These are phyloP conservation scores for Conchocele bisecta DNA, from an alignment of 2,888 invertebrate species.

Conservation along the genomic window DNA sequence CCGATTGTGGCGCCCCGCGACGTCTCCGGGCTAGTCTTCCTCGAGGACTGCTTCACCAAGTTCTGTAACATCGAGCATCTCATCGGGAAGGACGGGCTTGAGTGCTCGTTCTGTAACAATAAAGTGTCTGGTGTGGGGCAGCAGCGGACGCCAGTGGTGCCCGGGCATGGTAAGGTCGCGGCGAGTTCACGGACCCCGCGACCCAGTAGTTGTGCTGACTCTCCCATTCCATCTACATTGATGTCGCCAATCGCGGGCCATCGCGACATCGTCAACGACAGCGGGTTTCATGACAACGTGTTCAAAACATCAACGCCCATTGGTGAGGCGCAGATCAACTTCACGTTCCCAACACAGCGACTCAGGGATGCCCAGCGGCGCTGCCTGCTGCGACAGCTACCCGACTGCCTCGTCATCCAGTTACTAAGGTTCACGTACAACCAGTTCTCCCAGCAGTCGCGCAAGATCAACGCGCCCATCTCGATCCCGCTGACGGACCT, in stretches of 20 bases:
- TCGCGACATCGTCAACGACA: constrained; percentile 68
- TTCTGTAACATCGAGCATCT: constrained; percentile 79
- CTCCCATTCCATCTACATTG: constrained; percentile 54
- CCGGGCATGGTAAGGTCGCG: background rate
- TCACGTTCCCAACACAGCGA: constrained; percentile 27
- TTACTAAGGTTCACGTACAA: constrained; percentile 77
- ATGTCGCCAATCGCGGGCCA: constrained; percentile 73
- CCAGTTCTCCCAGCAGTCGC: constrained; percentile 61
- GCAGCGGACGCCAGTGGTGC: background rate
- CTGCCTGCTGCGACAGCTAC: constrained; percentile 78
- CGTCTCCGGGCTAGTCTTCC: constrained; percentile 71
- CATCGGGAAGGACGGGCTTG: constrained; percentile 67
- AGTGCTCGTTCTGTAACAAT: constrained; percentile 61
- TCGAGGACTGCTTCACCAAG: constrained; percentile 79
- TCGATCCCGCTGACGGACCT: constrained; percentile 74
- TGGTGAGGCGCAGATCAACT: constrained; percentile 38
- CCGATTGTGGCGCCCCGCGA: constrained; percentile 73
- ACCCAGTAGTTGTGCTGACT: constrained; percentile 43
- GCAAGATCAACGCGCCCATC: constrained; percentile 77
- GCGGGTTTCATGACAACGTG: constrained; percentile 75
- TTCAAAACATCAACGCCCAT: constrained; percentile 80
- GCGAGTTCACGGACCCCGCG: background rate
- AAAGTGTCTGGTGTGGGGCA: constrained; percentile 7
- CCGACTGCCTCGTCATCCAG: constrained; percentile 81
- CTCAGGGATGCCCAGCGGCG: constrained; percentile 72